Evolutionary conservation across 2,797 vertebrate genomes (phyloP).

Genomic region (Masticophis lateralis): DNA sequence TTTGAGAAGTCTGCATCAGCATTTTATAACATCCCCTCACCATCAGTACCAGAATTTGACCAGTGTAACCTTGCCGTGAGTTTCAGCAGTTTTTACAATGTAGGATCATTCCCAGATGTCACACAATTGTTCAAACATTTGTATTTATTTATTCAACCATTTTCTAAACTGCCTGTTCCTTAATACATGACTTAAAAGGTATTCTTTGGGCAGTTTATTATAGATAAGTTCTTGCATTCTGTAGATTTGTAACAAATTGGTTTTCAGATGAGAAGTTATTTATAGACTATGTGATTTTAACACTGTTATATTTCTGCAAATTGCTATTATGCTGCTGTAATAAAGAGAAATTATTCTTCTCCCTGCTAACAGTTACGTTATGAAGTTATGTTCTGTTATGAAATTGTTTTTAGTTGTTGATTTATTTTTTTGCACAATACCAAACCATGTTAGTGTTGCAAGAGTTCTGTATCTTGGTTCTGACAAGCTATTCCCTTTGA

Average conservation of each 20-base stretch:
- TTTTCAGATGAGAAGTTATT: neutral
- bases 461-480: neutral
- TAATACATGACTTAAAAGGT: neutral
- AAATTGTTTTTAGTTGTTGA: neutral
- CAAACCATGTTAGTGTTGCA: neutral
- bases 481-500: neutral
- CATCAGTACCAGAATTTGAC: neutral
- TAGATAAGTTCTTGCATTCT: neutral
- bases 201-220: neutral
- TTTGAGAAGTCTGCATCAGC: neutral
- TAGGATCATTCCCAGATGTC: neutral
- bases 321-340: neutral
- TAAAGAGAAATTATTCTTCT: neutral
- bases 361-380: neutral
- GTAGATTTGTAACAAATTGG: neutral
- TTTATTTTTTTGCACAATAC: neutral
- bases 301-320: neutral
- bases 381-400: neutral
- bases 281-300: neutral
- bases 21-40: neutral
- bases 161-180: neutral
- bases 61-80: neutral
- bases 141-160: neutral
- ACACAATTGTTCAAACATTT: neutral
- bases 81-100: neutral